A percentile compares a stretch with the other conserved stretches of the same genome.
Conservation (phyloP, 2,113 vertebrate genomes). For the Fregata magnificens region DNA sequence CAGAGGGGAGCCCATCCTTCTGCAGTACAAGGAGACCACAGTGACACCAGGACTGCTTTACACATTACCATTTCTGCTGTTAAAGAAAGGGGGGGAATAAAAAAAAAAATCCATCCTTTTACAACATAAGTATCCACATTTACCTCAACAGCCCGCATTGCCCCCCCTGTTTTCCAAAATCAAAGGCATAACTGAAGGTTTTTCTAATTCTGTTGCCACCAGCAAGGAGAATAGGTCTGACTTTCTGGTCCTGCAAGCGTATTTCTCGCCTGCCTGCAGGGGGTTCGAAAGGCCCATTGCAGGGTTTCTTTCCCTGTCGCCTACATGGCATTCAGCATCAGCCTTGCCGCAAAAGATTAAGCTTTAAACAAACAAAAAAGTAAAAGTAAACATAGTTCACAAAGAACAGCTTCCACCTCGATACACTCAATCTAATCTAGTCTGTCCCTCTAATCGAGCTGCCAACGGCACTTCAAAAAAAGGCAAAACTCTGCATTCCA, state of each 20-base stretch:
- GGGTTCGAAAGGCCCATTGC: background rate
- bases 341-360: background rate
- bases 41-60: background rate
- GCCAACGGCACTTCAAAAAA: background rate
- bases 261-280: background rate
- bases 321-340: background rate
- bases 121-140: background rate
- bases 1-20: background rate
- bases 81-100: background rate
- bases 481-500: background rate
- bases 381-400: constrained; percentile 14
- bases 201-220: background rate
- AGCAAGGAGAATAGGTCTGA: background rate
- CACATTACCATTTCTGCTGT: background rate
- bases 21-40: background rate
- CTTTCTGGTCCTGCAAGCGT: background rate
- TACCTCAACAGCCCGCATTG: background rate
- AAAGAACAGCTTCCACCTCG: background rate
- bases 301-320: background rate
- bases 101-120: background rate
- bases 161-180: background rate
- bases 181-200: background rate
- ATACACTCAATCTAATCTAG: constrained; percentile 10
- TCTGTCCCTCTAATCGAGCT: background rate
- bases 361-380: constrained; percentile 14